phyloP scores from a whole-genome alignment of 1,140 invertebrate species.

The Drosophila parabipectinata region DNA sequence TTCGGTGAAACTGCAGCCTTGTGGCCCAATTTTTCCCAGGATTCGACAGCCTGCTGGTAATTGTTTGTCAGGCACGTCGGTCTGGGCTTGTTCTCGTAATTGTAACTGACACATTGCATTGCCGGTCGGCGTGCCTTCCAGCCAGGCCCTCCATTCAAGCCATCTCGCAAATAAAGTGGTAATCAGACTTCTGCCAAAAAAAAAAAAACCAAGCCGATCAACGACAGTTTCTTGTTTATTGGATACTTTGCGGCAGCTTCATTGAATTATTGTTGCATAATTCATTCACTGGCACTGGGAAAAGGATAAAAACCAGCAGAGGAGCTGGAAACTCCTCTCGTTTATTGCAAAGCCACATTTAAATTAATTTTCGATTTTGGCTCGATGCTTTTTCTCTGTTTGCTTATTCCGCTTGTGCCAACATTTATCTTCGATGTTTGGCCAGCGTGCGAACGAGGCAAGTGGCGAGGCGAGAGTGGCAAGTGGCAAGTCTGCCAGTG shows the following conservation, averaged over 20 bases:
- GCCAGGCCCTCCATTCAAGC: conserved; percentile 17
- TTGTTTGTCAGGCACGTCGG: conserved; percentile 76
- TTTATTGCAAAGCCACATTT: conserved; percentile 76
- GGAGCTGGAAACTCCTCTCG: conserved; percentile 41
- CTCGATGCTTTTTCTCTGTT: conserved; percentile 26
- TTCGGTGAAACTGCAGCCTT: conserved; percentile 26
- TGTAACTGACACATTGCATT: conserved; percentile 70
- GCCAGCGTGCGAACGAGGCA: conserved; percentile 20
- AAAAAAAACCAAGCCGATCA: conserved; percentile 19
- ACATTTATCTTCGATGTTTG: conserved; percentile 70
- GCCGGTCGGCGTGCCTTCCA: neutral
- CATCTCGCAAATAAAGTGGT: conserved; percentile 64
- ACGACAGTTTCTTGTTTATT: conserved; percentile 48
- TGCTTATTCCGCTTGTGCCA: conserved; percentile 25
- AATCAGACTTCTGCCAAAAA: conserved; percentile 44
- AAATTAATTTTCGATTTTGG: conserved; percentile 80
- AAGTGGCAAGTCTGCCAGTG: neutral
- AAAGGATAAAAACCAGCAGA: conserved; percentile 2
- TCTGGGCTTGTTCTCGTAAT: conserved; percentile 58
- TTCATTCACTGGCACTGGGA: conserved; percentile 54
- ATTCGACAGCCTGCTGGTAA: conserved; percentile 57
- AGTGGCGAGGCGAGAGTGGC: conserved; percentile 2
- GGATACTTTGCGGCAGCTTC: conserved; percentile 41
- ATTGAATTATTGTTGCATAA: conserved; percentile 76
- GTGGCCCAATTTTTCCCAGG: conserved; percentile 27